These are phyloP conservation scores for Onychostoma macrolepis DNA, from an alignment of 2,113 vertebrate genomes.

Conservation along the genomic window DNA sequence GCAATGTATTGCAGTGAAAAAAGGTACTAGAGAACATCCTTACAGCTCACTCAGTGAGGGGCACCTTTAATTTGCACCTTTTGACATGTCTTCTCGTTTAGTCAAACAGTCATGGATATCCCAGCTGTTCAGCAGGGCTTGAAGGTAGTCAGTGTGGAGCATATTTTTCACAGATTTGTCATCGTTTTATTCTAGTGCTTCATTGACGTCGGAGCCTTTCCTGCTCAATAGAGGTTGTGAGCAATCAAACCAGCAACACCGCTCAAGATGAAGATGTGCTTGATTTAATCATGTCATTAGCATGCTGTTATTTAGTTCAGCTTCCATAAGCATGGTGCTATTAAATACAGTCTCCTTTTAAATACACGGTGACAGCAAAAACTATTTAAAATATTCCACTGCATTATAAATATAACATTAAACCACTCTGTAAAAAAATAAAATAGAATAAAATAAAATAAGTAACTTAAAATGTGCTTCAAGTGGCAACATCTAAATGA, in stretches of 20 bases:
- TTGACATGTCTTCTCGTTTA: slow-evolving; percentile 33
- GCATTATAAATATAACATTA: no score
- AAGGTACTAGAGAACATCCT: not conserved
- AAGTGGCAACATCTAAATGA: no score
- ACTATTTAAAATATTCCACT: not conserved
- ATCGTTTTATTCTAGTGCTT: not conserved
- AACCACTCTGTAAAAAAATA: no score
- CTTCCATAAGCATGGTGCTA: not conserved
- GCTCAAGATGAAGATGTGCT: slow-evolving; percentile 23
- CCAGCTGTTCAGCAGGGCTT: slow-evolving; percentile 14
- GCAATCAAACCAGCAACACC: slow-evolving; percentile 5
- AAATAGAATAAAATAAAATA: no score
- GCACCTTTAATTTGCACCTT: slow-evolving; percentile 22
- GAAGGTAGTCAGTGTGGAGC: not conserved
- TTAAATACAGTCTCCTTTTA: not conserved
- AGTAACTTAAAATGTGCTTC: no score
- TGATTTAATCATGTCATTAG: slow-evolving; percentile 16
- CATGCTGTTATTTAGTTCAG: slow-evolving; percentile 8
- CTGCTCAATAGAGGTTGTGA: not conserved
- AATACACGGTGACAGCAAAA: not conserved
- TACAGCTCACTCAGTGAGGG: not conserved
- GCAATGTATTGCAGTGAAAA: not conserved
- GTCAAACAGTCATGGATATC: slow-evolving; percentile 40
- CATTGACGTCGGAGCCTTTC: not conserved
- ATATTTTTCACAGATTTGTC: slow-evolving; percentile 4